Base-by-base conservation (phyloP, 92 coral and sea anemone species). In the Plumapathes pennacea region DNA sequence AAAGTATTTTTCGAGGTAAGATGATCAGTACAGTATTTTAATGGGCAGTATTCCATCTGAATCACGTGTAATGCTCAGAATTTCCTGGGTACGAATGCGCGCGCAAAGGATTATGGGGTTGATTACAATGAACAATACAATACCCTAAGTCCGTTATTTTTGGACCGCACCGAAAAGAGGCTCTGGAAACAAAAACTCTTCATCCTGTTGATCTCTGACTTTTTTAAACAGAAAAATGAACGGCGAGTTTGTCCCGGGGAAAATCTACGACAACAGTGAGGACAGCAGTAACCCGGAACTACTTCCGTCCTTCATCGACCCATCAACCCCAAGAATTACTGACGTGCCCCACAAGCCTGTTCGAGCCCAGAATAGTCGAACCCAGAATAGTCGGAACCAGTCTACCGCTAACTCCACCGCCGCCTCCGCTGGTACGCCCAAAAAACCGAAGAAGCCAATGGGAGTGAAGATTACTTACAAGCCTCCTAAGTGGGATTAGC, bases 181-280 rank as follows among this genome's bases (percentile, higher is more conserved):
- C n/a, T n/a, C n/a, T n/a, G n/a, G n/a, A n/a, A n/a, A n/a, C n/a
- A n/a, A n/a, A n/a, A n/a, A n/a, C n/a, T n/a, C n/a, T n/a, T n/a
- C n/a, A n/a, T n/a, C n/a, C n/a, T n/a, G n/a, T n/a, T n/a, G n/a
- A n/a, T n/a, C n/a, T n/a, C n/a, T 24, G 31, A 2, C 34, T 18
- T 74, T 12, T 32, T 51, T 34, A 11, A 24, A 32, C 39, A 91
- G 97, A 62, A 77, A 83, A 49, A 73, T 86, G 84, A 89, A 88
- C 50, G 97, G 97, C 0, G 97, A 91, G 57, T 91, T 91, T 54
- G 86, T 91, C 13, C 97, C 97, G n/a, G 86, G 71, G 54, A 78
- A 78, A 30, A 70, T 40, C 9, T 83, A 88, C 40, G 76, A 85
- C 20, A 67, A 51, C 21, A 52, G 44, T 11, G 89, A 88, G 50